A percentile compares a stretch with the other conserved stretches of the same genome.
phyloP scores from a whole-genome alignment of 2,797 vertebrate genomes.

The Sphenodon punctatus region DNA sequence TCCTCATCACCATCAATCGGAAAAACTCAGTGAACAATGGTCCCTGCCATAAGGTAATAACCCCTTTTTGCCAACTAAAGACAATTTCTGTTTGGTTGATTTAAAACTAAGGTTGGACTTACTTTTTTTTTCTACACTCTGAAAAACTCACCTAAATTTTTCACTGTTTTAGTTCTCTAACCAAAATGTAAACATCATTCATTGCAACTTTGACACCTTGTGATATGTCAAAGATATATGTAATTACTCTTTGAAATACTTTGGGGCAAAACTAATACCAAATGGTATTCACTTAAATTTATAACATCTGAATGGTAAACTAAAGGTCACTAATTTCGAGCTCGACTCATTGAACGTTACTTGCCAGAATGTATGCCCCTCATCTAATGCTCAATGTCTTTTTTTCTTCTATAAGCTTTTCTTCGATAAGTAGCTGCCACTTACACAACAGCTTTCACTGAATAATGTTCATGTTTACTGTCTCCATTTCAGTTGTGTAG shows the following conservation, averaged over 20 bases:
- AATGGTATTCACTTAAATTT: not conserved
- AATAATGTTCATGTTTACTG: not conserved
- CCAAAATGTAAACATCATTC: conserved; percentile 30
- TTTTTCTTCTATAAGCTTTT: no score
- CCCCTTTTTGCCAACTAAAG: not conserved
- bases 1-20: no score
- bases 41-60: conserved; percentile 11
- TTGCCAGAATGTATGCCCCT: not conserved
- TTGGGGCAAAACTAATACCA: not conserved
- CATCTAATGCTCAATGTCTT: no score
- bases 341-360: not conserved
- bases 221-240: not conserved
- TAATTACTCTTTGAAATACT: conserved; percentile 43
- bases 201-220: conserved; percentile 26
- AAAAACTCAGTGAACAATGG: no score
- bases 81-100: conserved; percentile 28
- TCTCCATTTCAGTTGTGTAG: not conserved
- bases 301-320: not conserved
- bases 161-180: conserved; percentile 17
- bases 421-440: not conserved
- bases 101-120: not conserved
- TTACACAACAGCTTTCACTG: not conserved
- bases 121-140: conserved; percentile 7
- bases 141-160: conserved; percentile 35
- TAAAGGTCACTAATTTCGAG: not conserved